Base-by-base conservation (phyloP, 2,113 vertebrate species). In the Numenius arquata region DNA sequence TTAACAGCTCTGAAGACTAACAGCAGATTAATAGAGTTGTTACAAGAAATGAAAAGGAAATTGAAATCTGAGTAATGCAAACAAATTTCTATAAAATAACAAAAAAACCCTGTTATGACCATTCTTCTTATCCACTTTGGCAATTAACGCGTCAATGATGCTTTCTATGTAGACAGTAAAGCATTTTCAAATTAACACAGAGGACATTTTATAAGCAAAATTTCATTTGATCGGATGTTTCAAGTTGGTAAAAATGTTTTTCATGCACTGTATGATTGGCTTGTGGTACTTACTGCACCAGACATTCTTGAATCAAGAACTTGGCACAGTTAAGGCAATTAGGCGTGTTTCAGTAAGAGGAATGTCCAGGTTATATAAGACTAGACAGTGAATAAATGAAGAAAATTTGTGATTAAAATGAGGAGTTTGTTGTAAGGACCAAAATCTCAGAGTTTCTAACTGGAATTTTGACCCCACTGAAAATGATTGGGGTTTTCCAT, bases 11-110 rank as follows among this genome's bases (percentile, higher is more conserved):
- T 90, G 47, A 96, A 88, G 90, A 52, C 50, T 88, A 82, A 48
- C 81, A 87, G 76, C 58, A 67, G 62, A 84, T 88, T 93, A 92
- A 75, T 30, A 40, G 20, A 82, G 34, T 70, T 78, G 38, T 62
- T 88, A 53, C 53, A 88, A 94, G 77, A 95, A 93, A 92, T 40
- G 32, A 79, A 93, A 84, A 93, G 93, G 45, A 95, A 96, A 92
- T 58, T 89, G 40, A 87, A 85, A 62, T 38, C 78, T 70, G 80
- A 94, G 73, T 88, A 93, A 96, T 70, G 62, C 70, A 93, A 96
- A 85, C 68, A 94, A 79, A 62, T 95, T 92, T 76, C 53, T 82
- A 36, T 36, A 23, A 70, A 92, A 85, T 61, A 82, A 74, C 55
- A 78, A 66, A 45, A 43, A 17, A 1, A 0, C 19, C 63, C 43